Conservation (phyloP, 1,140 invertebrate species). For the Drosophila ananassae region DNA sequence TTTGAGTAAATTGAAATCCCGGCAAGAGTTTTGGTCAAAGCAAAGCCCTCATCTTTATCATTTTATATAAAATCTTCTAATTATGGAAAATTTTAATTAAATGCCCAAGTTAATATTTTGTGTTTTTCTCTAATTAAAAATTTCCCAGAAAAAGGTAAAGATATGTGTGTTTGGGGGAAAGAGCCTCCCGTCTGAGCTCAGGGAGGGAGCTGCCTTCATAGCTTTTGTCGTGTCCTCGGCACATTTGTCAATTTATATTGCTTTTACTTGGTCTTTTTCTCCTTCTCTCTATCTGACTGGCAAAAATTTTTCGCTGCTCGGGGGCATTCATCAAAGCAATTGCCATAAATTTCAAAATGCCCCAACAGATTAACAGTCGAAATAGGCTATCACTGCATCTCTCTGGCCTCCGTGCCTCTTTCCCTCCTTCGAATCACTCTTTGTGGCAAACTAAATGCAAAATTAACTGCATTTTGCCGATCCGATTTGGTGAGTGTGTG, state of each 20-base stretch:
- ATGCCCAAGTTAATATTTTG: constrained; percentile 44
- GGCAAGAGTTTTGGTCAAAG: constrained; percentile 32
- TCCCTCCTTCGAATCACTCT: constrained; percentile 30
- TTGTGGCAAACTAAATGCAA: constrained; percentile 70
- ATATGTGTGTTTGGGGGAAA: too few relatives aligned
- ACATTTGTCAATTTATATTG: constrained; percentile 67
- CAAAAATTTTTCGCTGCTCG: constrained; percentile 32
- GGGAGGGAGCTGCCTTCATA: constrained; percentile 4
- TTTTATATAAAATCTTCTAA: constrained; percentile 58
- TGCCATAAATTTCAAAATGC: constrained; percentile 71
- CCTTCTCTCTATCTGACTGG: background rate
- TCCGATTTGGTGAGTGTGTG: constrained; percentile 39
- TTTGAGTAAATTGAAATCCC: constrained; percentile 64
- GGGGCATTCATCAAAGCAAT: constrained; percentile 63
- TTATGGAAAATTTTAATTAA: constrained; percentile 69
- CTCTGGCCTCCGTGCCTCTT: background rate
- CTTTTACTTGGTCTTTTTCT: constrained; percentile 32
- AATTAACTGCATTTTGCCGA: constrained; percentile 66
- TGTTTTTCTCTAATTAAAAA: constrained; percentile 69
- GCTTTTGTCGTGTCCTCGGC: constrained; percentile 44
- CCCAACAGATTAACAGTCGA: constrained; percentile 71
- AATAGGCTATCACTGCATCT: constrained; percentile 36
- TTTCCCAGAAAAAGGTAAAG: constrained; percentile 31
- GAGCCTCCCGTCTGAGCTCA: background rate
- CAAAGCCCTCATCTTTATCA: background rate